Evolutionary conservation across 2,888 invertebrate genomes (phyloP), one percentile per base, ranked within the genome.

Genomic region (Sthenelais limicola): DNA sequence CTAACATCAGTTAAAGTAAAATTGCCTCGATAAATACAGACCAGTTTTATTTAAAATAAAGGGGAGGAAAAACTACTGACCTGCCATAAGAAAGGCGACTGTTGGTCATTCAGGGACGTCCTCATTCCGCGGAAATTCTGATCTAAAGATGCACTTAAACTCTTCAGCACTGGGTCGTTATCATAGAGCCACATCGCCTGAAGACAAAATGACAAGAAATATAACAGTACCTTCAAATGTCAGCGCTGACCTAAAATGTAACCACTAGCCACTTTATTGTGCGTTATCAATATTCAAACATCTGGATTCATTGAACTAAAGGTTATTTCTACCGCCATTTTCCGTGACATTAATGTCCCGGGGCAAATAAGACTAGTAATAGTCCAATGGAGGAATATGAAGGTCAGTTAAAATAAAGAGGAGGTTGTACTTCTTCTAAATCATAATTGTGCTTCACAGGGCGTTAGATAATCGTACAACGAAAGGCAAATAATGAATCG

Each of bases 121-220:
- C 67, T 56, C 33, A 74, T 38, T 5, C 47, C 73, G 1, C 48
- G 52, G 30, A 68, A 70, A 49, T 74, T 74, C 48, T 71, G 47
- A 30, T 73, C 56, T 3, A 73, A 47, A 33, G 49, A 68, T n/a
- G 71, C 73, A 21, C 51, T 15, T 4, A 74, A 38, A 26, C 51
- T 30, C 66, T 71, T 56, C 26, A 73, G 68, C 7, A 68, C 30
- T 7, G 48, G 47, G 43, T 73, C 73, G n/a, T 28, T 67, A 18
- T 75, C 71, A 62, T 75, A 75, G 54, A 74, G 68, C 73, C 73
- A 75, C 26, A 71, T 33, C 0, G 75, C 74, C 74, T 74, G 49
- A 35, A 49, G 47, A 43, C 21, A 24, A 35, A 32, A 4, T 24
- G 49, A 7, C 18, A 49, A 21, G 9, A 18, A 67, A 26, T 15